These are phyloP conservation scores for Lasioglossum vierecki DNA, from an alignment of 2,888 invertebrate species.

Conservation along the genomic window DNA sequence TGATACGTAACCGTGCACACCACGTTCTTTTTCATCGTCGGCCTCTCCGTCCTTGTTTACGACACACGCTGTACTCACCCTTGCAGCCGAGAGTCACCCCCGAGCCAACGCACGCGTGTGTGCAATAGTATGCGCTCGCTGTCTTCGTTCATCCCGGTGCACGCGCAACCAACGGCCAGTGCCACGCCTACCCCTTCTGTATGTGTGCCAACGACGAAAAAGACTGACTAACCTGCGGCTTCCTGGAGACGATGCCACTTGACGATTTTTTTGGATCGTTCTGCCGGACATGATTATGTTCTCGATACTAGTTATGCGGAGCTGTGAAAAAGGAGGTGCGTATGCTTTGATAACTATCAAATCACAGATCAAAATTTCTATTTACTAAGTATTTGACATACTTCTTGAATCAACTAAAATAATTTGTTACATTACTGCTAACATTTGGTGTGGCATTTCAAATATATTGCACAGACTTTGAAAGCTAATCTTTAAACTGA, in stretches of 20 bases:
- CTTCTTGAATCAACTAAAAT: background rate
- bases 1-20: background rate
- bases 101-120: slow-evolving; percentile 26
- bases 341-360: background rate
- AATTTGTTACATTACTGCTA: background rate
- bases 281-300: background rate
- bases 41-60: slow-evolving; percentile 20
- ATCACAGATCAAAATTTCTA: too few relatives aligned
- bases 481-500: background rate
- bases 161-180: slow-evolving; percentile 71
- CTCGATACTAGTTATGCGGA: background rate
- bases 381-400: background rate
- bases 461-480: background rate
- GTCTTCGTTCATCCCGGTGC: slow-evolving; percentile 55
- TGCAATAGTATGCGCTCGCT: slow-evolving; percentile 12
- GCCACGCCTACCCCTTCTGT: slow-evolving; percentile 78
- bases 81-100: slow-evolving; percentile 1
- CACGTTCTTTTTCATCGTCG: slow-evolving; percentile 5
- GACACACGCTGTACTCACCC: slow-evolving; percentile 7
- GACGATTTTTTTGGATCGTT: slow-evolving; percentile 29
- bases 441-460: background rate
- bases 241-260: slow-evolving; percentile 53
- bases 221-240: slow-evolving; percentile 55
- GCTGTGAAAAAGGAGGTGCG: background rate
- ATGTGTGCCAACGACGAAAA: slow-evolving; percentile 67